Evolutionary conservation across 2,888 invertebrate species (phyloP), one percentile per base, ranked within the genome.

Genomic region (Euphydryas editha): DNA sequence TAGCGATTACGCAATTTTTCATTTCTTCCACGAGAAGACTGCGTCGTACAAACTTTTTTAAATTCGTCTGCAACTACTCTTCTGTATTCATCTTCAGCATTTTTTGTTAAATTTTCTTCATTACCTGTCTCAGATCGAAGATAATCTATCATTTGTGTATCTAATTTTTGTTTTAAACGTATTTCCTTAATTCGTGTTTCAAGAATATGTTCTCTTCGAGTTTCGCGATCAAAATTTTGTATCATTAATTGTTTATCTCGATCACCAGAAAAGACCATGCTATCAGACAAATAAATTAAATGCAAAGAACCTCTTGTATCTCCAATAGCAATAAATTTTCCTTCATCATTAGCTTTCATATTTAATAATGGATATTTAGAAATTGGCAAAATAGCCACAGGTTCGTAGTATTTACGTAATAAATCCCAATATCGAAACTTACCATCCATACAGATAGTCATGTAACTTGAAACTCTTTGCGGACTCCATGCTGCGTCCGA

Each of bases 151-250:
- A 78, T 21, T 84, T 89, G 79, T 87, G 94, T 76, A 82, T 93
- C 81, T 49, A 72, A 55, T 75, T 78, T 82, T 0, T 79, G 62
- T 83, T 95, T 95, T 1, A 96, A 82, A 58, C 94, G 92, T 64
- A 97, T 94, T 86, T 98, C 98, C 75, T 97, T 94, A 68, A 96
- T 95, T 76, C 97, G 95, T 0, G 96, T 95, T 82, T 98, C 98
- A 69, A 98, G 91, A 70, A 98, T 97, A 85, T 96, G 97, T 81
- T 98, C 98, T 61, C 98, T 93, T 58, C 95, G 94, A 61, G 95
- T 95, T 88, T 98, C 98, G 57, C 98, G 93, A 71, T 98, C 98
- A 80, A 97, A 95, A 92, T 96, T 95, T 95, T 97, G 80, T 6
- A 82, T 74, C 75, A 96, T 91, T 2, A 95, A 79, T 15, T 93